Base-by-base conservation (phyloP, 2,113 vertebrate genomes). In the Carassius auratus region DNA sequence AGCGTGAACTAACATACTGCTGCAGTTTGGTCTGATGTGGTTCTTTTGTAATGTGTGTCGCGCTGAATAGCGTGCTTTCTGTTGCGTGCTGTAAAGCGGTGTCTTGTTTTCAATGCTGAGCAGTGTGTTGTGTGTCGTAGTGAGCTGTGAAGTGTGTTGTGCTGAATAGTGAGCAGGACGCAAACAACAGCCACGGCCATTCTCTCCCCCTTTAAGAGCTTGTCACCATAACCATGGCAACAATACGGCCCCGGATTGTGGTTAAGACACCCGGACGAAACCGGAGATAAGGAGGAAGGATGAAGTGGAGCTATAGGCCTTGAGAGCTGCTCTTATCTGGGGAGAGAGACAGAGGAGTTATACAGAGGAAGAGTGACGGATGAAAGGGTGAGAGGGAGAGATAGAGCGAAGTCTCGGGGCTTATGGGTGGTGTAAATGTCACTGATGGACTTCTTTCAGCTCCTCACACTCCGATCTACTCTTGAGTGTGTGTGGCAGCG, bases 151-250 rank as follows among this genome's bases (percentile, higher is more conserved):
- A 59, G 76, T 84, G 76, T 69, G 76, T 86, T 57, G 85, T 42
- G 85, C 38, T 86, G 87, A 86, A 82, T 86, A 59, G 42, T 78
- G 85, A 88, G 84, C 85, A 88, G 76, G 69, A 77, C 33, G 75
- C 82, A 84, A 86, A 88, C 87, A 88, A 88, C 86, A 77, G 85
- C 52, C 62, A 19, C 10, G 21, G 76, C 55, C 85, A 85, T 55
- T 78, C 87, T 36, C 55, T 66, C 69, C 62, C 84, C 55, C 59
- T 55, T 17, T 76, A 48, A 55, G 36, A 45, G 66, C 77, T 74
- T 57, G 68, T 74, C 26, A 74, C 52, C 38, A 73, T 86, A 74
- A 52, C 85, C 85, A 23, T 17, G 57, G 78, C 69, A 81, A 86
- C 85, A 75, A 81, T 48, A 81, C 38, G 13, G 52, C 52, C 85